Evolutionary conservation across 2,888 invertebrate genomes (phyloP).

Genomic region (Mimumesa dahlbomi): DNA sequence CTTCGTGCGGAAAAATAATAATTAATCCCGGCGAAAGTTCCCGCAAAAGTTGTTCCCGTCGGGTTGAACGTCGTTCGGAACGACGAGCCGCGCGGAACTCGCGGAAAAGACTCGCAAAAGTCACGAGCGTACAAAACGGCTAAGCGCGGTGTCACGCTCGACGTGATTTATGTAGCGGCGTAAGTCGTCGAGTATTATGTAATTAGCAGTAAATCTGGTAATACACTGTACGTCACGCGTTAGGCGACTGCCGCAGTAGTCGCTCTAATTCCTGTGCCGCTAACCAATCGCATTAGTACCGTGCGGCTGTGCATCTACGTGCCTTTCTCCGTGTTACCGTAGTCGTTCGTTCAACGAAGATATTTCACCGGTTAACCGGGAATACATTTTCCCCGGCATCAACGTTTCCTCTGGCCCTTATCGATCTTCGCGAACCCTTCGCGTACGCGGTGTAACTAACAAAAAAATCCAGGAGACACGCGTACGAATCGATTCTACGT

Average conservation of each 20-base stretch:
- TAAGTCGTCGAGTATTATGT: conserved; percentile 63
- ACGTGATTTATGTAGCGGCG: conserved; percentile 58
- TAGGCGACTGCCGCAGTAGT: conserved; percentile 36
- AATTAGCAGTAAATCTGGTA: conserved; percentile 69
- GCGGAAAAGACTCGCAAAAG: conserved; percentile 30
- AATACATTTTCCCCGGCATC: too few relatives aligned
- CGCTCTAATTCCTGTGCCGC: conserved; percentile 60
- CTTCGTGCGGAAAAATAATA: conserved; percentile 38
- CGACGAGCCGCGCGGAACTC: conserved; percentile 10
- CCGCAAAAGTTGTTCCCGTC: conserved; percentile 9
- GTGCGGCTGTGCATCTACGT: conserved; percentile 40
- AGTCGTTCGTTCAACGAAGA: conserved; percentile 37
- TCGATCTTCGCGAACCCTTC: too few relatives aligned
- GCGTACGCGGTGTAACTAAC: too few relatives aligned
- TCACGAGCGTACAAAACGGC: conserved; percentile 43
- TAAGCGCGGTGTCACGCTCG: conserved; percentile 53
- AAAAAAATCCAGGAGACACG: too few relatives aligned
- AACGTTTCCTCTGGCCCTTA: too few relatives aligned
- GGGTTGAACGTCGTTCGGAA: too few relatives aligned
- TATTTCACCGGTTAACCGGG: conserved; percentile 44
- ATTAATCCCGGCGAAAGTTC: conserved; percentile 41
- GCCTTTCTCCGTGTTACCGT: conserved; percentile 11
- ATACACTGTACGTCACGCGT: conserved; percentile 35
- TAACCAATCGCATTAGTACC: conserved; percentile 67
- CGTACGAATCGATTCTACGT: too few relatives aligned